These are phyloP conservation scores for Cyphomyrus plagiostoma DNA, from an alignment of 2,113 vertebrate species.

Conservation along the genomic window DNA sequence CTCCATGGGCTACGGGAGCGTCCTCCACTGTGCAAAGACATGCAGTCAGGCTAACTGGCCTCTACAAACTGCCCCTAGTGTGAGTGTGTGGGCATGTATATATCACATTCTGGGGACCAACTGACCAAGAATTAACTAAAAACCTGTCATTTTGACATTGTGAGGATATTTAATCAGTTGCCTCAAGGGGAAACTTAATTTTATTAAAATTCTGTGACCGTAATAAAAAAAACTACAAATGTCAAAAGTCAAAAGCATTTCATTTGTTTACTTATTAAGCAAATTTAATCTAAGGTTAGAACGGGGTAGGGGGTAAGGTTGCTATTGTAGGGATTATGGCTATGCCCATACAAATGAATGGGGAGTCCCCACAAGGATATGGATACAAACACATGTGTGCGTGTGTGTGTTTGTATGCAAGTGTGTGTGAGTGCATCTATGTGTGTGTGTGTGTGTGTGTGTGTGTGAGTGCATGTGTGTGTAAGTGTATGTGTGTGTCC, in stretches of 20 bases:
- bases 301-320: too few relatives aligned
- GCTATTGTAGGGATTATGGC: not conserved
- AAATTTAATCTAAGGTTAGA: too few relatives aligned
- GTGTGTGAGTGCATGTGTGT: not conserved
- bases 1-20: not conserved
- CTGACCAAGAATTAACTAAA: too few relatives aligned
- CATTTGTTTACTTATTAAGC: too few relatives aligned
- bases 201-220: too few relatives aligned
- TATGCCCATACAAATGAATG: not conserved
- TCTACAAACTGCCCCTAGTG: not conserved
- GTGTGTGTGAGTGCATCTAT: too few relatives aligned
- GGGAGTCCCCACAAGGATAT: not conserved
- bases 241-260: too few relatives aligned
- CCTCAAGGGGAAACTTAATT: too few relatives aligned
- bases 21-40: not conserved
- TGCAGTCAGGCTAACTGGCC: not conserved
- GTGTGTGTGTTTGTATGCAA: not conserved
- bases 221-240: too few relatives aligned
- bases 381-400: not conserved
- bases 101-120: not conserved
- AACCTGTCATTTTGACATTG: too few relatives aligned
- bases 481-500: not conserved
- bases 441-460: not conserved
- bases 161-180: too few relatives aligned
- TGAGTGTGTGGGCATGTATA: not conserved